Base-by-base conservation (phyloP, 2,113 vertebrate genomes). In the Loxodonta africana region DNA sequence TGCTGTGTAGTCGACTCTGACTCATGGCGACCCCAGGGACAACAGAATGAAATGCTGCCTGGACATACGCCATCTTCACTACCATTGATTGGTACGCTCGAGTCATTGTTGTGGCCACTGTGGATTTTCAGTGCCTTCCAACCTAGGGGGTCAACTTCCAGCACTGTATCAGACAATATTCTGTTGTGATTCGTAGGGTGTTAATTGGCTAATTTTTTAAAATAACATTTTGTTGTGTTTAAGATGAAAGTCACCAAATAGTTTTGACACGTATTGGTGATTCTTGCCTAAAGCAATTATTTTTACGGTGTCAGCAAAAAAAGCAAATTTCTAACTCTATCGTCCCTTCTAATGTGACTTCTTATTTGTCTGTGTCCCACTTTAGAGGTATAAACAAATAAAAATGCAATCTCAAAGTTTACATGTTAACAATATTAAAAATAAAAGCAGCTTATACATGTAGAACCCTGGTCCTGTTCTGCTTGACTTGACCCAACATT, bases 341-440 rank as follows among this genome's bases (percentile, higher is more conserved):
- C 48, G 60, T 88, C 80, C 76, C 44, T 90, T 85, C 83, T 65
- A 57, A 85, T 23, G 37, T 51, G 83, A 80, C 46, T 71, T 93
- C 28, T 4, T 37, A 14, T 44, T 69, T 89, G 65, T 83, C 37
- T 20, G 65, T 33, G 71, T 74, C 74, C 33, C 7, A 57, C 69
- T 23, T n/a, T 88, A 28, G 30, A 12, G 5, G 2, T 37, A 57
- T 30, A 88, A 71, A 85, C n/a, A 15, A 60, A 51, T 82, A 17
- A 82, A 85, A 73, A 82, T 86, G 44, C n/a, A 82, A 25, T 37
- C 91, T 80, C 8, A 48, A 95, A 81, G 80, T 77, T 15, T 63
- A 44, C 23, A 77, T 60, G 37, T 48, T 80, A 46, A 69, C n/a
- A 14, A 33, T 17, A 67, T 60, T 62, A 69, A 82, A 93, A 71